Base-by-base conservation (phyloP, 1,140 invertebrate species). In the Bombus haemorrhoidalis region DNA sequence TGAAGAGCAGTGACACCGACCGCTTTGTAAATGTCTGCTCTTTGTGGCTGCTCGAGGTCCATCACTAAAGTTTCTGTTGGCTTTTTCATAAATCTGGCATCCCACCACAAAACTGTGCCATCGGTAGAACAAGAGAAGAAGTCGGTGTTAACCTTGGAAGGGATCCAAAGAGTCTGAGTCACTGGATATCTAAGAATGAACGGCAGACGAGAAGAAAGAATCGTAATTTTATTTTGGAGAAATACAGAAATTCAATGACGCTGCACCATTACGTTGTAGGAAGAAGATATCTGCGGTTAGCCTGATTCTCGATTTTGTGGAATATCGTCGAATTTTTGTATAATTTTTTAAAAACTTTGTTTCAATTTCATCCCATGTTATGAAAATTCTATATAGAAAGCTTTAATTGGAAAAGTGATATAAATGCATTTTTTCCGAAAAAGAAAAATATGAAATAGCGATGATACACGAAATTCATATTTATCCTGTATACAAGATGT, bases 51-150 rank as follows among this genome's bases (percentile, higher is more conserved):
- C 0, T 97, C 96, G 3, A 97, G 96, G 94, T 98, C 98, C 93
- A 98, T 96, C 53, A 98, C 97, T 87, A 98, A 95, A 18, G 96
- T 96, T 88, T 98, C 98, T 34, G 97, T 96, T 8, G 98, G 97
- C 92, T 97, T 97, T 73, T 94, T 96, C 88, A 98, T 95, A 93
- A 98, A 98, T 77, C 98, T 95, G 32, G 96, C 97, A 93, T 99
- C 98, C 98, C 98, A 99, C 93, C 93, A 95, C 76, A 88, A 91
- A 78, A 98, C 96, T 92, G 97, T 96, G 1, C 98, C 98, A 94
- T 98, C 98, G n/a, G 97, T 97, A 15, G 98, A 98, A 1, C 97
- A 96, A 0, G 98, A 98, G 94, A 99, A 98, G 93, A 98, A 98
- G 94, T 98, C 97, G 1, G 96, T 96, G 43, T 97, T 97, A 34